Conservation (phyloP, 2,888 invertebrate species). For the Andrena bucephala region DNA sequence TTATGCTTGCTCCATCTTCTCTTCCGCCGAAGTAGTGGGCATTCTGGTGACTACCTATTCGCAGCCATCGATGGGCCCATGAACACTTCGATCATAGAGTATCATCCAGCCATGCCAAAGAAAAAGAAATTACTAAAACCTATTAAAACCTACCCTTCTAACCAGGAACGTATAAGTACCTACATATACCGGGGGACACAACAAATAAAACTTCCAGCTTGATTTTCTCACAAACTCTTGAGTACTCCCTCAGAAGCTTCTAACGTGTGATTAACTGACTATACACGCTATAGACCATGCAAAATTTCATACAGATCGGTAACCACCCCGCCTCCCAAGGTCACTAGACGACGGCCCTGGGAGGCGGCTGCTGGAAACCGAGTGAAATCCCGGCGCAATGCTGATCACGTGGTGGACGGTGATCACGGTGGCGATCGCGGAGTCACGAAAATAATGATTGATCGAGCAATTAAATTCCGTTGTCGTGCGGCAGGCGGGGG, state of each 20-base stretch:
- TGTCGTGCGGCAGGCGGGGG: slow-evolving; percentile 79
- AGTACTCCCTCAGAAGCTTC: too few species aligned
- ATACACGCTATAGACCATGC: too few species aligned
- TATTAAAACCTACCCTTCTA: too few species aligned
- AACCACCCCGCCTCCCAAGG: not conserved
- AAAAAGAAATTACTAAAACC: too few species aligned
- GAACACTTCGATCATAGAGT: too few species aligned
- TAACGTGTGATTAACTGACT: too few species aligned
- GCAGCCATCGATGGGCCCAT: slow-evolving; percentile 64
- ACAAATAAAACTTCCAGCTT: too few species aligned
- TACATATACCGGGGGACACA: too few species aligned
- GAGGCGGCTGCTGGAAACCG: not conserved
- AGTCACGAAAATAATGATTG: slow-evolving; percentile 80
- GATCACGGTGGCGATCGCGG: slow-evolving; percentile 67
- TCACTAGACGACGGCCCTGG: not conserved
- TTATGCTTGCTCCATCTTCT: slow-evolving; percentile 32
- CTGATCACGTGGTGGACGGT: slow-evolving; percentile 2
- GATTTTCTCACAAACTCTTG: too few species aligned
- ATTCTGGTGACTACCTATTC: slow-evolving; percentile 60
- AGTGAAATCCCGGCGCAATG: not conserved
- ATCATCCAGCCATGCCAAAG: too few species aligned
- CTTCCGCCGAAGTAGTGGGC: slow-evolving; percentile 12
- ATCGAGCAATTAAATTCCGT: slow-evolving; percentile 84
- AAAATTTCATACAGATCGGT: not conserved
- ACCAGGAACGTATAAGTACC: too few species aligned